Conservation (phyloP, 2,888 invertebrate species). For the Eristalinus aeneus region DNA sequence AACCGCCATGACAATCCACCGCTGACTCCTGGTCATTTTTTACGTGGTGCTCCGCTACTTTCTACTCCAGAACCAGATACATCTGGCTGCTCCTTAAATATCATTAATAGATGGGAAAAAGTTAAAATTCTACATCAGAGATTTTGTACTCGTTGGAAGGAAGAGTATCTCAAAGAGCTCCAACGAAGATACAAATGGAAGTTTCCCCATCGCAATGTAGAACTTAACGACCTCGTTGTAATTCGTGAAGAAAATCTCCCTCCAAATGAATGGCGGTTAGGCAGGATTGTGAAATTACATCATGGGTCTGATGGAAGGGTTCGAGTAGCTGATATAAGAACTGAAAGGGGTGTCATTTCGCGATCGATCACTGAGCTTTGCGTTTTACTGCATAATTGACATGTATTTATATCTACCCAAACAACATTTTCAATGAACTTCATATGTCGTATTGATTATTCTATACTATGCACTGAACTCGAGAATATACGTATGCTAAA, state of each 20-base stretch:
- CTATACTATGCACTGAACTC: too few relatives aligned
- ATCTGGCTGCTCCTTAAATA: not conserved
- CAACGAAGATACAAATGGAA: constrained; percentile 56
- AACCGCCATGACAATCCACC: not conserved
- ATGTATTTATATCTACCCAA: too few relatives aligned
- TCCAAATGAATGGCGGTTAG: too few relatives aligned
- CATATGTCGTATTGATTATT: too few relatives aligned
- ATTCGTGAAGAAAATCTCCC: constrained; percentile 16
- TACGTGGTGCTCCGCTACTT: constrained; percentile 4
- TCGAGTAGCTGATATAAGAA: constrained; percentile 5
- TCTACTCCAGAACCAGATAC: not conserved
- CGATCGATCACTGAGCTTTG: not conserved
- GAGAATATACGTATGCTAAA: too few relatives aligned
- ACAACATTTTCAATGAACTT: too few relatives aligned
- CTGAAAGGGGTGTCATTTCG: constrained; percentile 64
- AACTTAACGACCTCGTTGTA: constrained; percentile 21
- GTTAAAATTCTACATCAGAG: constrained; percentile 27
- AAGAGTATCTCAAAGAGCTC: constrained; percentile 55
- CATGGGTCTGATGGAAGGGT: not conserved
- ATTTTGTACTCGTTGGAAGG: constrained; percentile 56
- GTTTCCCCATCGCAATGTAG: constrained; percentile 6
- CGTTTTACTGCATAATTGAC: too few relatives aligned
- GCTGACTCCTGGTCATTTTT: constrained; percentile 19
- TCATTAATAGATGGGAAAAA: constrained; percentile 20
- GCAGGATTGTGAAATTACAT: constrained; percentile 1